Percentiles rank a stretch among this genome's conserved stretches.
phyloP scores from a whole-genome alignment of 2,888 invertebrate genomes.

The Spilosoma lubricipeda region DNA sequence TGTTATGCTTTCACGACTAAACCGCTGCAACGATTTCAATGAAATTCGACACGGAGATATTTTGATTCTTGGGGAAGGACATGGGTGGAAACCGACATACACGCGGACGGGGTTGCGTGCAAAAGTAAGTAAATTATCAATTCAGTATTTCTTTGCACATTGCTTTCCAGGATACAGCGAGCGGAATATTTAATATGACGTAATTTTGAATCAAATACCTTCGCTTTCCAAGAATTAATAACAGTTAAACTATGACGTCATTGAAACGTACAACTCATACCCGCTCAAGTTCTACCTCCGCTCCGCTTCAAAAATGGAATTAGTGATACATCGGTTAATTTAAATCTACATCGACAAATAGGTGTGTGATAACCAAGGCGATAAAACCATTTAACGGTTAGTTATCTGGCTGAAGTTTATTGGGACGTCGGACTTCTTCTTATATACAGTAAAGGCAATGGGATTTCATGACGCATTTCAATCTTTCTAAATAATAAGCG shows the following conservation, averaged over 20 bases:
- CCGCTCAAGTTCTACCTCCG: neutral
- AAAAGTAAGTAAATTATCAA: neutral
- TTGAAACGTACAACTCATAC: neutral
- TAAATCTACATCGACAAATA: neutral
- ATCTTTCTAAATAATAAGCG: neutral
- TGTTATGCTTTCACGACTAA: no score
- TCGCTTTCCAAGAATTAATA: conserved; percentile 7
- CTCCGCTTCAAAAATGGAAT: neutral
- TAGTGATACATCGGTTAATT: neutral
- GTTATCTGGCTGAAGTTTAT: neutral
- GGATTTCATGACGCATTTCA: neutral
- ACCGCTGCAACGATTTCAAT: no score
- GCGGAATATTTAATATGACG: neutral
- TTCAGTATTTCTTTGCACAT: neutral
- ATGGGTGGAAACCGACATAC: no score
- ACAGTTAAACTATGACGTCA: conserved; percentile 12
- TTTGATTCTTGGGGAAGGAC: no score
- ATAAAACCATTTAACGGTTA: neutral
- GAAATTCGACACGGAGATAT: no score
- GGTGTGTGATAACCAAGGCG: neutral
- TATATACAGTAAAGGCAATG: neutral
- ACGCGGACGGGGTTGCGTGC: no score
- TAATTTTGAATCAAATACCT: neutral
- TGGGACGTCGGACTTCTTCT: neutral
- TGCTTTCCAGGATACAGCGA: neutral